Base-by-base conservation (phyloP, 1,140 invertebrate species). In the Chrysomallon squamiferum region DNA sequence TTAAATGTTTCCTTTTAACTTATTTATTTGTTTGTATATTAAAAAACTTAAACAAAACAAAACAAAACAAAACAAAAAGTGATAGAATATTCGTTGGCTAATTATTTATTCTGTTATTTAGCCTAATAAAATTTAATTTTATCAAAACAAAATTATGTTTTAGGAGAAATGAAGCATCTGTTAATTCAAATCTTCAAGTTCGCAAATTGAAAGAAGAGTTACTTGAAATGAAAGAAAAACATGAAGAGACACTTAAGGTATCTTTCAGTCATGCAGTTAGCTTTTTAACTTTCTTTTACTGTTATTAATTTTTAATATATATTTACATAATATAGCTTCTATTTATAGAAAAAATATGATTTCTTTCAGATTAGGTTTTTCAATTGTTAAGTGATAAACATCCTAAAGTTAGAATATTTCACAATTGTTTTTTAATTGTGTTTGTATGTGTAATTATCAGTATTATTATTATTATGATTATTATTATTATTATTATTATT, bases 101-200 rank as follows among this genome's bases (percentile, higher is more conserved):
- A n/a, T n/a, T n/a, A n/a, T n/a, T n/a, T n/a, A n/a, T n/a, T n/a
- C n/a, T n/a, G n/a, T n/a, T n/a, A n/a, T n/a, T n/a, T n/a, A n/a
- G n/a, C n/a, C n/a, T n/a, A n/a, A n/a, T n/a, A n/a, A n/a, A n/a
- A n/a, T n/a, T n/a, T n/a, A n/a, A n/a, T n/a, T n/a, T n/a, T n/a
- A n/a, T n/a, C n/a, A n/a, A n/a, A n/a, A n/a, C n/a, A n/a, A n/a
- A n/a, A n/a, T 38, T 50, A 60, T 49, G 9, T 71, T 72, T 27
- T 59, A 82, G 80, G 27, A 56, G 73, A 61, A 79, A 83, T 59
- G 75, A 79, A 25, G 76, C 76, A 6, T 71, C 78, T 20, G 81
- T 83, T 0, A 81, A 81, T 69, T 59, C 77, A 1, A 82, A 82
- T 61, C 59, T 78, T 25, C 72, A 74, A 54, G 80, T 83, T 0